Base-by-base conservation (phyloP, 1,140 invertebrate species). In the Solen grandis region DNA sequence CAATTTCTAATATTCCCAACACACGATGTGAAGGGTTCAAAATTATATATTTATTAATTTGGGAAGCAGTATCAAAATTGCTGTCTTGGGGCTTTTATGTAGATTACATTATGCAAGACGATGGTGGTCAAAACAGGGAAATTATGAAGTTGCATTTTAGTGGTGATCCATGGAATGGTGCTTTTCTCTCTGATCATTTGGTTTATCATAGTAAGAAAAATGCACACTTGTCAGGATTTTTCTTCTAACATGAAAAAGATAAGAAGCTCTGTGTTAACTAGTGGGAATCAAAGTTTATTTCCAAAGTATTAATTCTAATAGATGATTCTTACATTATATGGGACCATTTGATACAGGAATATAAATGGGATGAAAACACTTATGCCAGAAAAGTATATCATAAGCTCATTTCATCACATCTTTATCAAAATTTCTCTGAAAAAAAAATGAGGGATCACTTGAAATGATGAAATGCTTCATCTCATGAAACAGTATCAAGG, bases 121-220 rank as follows among this genome's bases (percentile, higher is more conserved):
- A 76, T 3, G 82, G 60, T 16, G 62, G 60, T 25, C 55, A 83
- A 35, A 83, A 79, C 33, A 55, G 70, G 14, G 35, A 25, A 54
- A 75, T 78, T 31, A 73, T 78, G n/a, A 78, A 65, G 33, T n/a
- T 72, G 27, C 81, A 78, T 25, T 83, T 83, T 46, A 22, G 38
- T 55, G 74, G 35, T 35, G 35, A 41, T 25, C 70, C 78, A 60
- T 31, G 19, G 35, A 8, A 60, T 5, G 19, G 33, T 36, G 19
- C 16, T 36, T 33, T 31, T 59, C 35, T n/a, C 22, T 46, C 25
- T 41, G 29, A 8, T n/a, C 50, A 57, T 16, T 27, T 38, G 3
- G 27, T 52, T 46, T 27, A 75, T 50, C 63, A 31, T 59, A 19
- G 22, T 29, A 54, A 35, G n/a, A n/a, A n/a, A n/a, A 29, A 46